These are phyloP conservation scores for Cephalotes varians DNA, from an alignment of 2,888 invertebrate species.

Conservation along the genomic window DNA sequence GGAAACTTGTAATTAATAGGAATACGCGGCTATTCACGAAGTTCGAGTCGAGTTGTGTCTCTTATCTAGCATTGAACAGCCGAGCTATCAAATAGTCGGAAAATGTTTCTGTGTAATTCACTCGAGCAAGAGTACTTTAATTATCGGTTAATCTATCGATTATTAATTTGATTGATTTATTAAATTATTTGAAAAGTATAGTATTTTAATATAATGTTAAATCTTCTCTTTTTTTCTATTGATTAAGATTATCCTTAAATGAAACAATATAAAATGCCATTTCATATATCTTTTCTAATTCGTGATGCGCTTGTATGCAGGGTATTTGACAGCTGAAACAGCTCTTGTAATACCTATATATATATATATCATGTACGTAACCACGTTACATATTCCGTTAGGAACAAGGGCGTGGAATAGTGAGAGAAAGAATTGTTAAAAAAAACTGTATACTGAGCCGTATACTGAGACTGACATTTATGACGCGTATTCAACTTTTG, in stretches of 20 bases:
- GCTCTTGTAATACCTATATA: not conserved
- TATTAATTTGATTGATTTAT: not conserved
- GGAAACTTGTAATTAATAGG: conserved; percentile 21
- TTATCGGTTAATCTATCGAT: not conserved
- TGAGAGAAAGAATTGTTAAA: conserved; percentile 2
- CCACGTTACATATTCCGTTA: not conserved
- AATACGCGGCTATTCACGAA: not conserved
- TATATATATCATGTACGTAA: not conserved
- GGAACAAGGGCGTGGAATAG: not conserved
- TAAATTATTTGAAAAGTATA: not conserved
- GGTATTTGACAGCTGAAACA: conserved; percentile 1
- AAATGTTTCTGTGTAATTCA: not conserved
- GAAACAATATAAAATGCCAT: not conserved
- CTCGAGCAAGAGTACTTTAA: not conserved
- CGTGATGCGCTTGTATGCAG: not conserved
- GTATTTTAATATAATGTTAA: not conserved
- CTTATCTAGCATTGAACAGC: not conserved
- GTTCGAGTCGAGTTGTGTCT: not conserved
- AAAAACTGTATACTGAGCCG: no score
- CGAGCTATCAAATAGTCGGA: not conserved
- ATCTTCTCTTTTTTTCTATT: not conserved
- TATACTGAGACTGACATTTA: conserved; percentile 46
- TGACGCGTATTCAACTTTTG: conserved; percentile 46
- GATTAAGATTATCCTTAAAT: not conserved
- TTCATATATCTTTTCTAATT: not conserved